Percentiles rank a stretch among this genome's conserved stretches.
These are phyloP conservation scores for Lordiphosa fenestrarum DNA, from an alignment of 2,888 invertebrate species.

Conservation along the genomic window DNA sequence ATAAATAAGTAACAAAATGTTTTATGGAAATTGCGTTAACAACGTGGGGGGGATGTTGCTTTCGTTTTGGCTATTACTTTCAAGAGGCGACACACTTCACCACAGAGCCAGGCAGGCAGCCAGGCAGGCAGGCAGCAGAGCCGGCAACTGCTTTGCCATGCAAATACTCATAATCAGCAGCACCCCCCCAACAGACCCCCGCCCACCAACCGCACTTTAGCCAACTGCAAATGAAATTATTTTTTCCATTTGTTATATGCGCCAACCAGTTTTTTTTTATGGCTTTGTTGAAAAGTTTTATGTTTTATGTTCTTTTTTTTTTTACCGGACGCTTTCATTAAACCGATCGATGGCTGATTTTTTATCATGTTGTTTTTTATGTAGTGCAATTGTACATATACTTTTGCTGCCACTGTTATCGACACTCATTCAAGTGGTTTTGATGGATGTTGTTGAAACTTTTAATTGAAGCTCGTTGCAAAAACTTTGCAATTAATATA, in stretches of 20 bases:
- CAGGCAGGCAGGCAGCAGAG: conserved; percentile 6
- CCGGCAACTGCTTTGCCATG: conserved; percentile 62
- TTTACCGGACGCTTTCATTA: conserved; percentile 17
- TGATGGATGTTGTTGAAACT: conserved; percentile 63
- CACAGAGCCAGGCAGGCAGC: conserved; percentile 4
- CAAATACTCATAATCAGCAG: conserved; percentile 65
- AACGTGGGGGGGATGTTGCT: conserved; percentile 55
- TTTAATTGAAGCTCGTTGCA: conserved; percentile 61
- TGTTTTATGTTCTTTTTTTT: no score
- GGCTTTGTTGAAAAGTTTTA: conserved; percentile 51
- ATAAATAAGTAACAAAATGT: conserved; percentile 80
- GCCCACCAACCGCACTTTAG: conserved; percentile 7
- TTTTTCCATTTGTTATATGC: conserved; percentile 49
- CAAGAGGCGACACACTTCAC: conserved; percentile 65
- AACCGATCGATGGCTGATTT: conserved; percentile 44
- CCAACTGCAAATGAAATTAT: conserved; percentile 48
- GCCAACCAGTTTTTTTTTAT: conserved; percentile 33
- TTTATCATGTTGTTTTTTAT: conserved; percentile 39
- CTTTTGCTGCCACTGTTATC: conserved; percentile 61
- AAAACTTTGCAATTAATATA: conserved; percentile 56
- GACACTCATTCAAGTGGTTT: conserved; percentile 52
- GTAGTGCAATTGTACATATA: conserved; percentile 49
- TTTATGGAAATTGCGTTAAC: conserved; percentile 79
- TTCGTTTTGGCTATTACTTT: conserved; percentile 67
- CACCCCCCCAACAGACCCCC: background rate